phyloP scores from a whole-genome alignment of 2,113 vertebrate genomes.

The Hydropotes inermis region DNA sequence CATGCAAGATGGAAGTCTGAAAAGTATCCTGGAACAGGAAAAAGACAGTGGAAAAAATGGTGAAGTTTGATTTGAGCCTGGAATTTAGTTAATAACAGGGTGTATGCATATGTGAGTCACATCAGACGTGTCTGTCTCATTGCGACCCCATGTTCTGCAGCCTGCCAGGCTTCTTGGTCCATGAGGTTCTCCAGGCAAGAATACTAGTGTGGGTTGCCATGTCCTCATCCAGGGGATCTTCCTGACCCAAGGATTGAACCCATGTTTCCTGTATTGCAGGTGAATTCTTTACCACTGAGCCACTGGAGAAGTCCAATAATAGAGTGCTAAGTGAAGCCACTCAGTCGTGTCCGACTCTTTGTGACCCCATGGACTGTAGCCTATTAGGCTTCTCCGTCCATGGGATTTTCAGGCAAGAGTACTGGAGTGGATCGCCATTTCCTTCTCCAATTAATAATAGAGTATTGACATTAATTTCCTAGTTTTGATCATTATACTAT shows the following conservation, averaged over 20 bases:
- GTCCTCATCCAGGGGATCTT: background rate
- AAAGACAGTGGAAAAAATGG: background rate
- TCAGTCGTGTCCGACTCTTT: too few relatives aligned
- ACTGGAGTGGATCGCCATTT: too few relatives aligned
- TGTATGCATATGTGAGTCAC: background rate
- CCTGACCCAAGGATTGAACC: background rate
- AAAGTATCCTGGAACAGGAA: background rate
- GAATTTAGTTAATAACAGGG: background rate
- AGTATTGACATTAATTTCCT: background rate
- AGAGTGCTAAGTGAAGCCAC: too few relatives aligned
- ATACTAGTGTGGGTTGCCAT: background rate
- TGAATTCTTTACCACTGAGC: background rate
- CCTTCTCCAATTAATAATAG: too few relatives aligned
- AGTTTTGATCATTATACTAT: background rate
- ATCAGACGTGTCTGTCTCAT: fast-evolving
- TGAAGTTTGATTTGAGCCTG: background rate
- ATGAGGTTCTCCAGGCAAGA: background rate
- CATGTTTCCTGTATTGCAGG: background rate
- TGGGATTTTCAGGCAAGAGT: too few relatives aligned
- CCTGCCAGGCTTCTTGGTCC: background rate
- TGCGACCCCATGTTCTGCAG: background rate
- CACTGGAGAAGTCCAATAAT: background rate
- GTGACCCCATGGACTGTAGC: too few relatives aligned
- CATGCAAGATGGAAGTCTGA: background rate
- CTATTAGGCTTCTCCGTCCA: too few relatives aligned